A percentile compares a stretch with the other conserved stretches of the same genome.
Evolutionary conservation across 1,140 invertebrate genomes (phyloP).

Genomic region (Drosophila nigrodunni): DNA sequence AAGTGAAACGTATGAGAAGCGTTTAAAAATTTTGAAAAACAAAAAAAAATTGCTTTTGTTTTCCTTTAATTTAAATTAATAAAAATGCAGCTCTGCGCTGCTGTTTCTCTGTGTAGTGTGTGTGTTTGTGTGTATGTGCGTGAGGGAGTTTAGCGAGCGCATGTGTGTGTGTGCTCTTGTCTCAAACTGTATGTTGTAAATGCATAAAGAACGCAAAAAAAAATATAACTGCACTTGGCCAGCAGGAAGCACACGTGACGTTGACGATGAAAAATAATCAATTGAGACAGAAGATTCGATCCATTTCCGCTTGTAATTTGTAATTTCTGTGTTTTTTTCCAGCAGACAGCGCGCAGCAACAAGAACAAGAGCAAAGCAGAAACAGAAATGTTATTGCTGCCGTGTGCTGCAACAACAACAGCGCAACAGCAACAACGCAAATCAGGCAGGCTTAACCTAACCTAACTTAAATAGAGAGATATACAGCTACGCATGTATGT

Average conservation of each 20-base stretch:
- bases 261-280: constrained; percentile 20
- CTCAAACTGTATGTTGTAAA: constrained; percentile 35
- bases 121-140: constrained; percentile 11
- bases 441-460: constrained; percentile 45
- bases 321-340: constrained; percentile 46
- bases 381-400: constrained; percentile 17
- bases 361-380: constrained; percentile 10
- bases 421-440: constrained; percentile 26
- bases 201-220: background rate
- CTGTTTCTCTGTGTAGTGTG: constrained; percentile 10
- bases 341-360: constrained; percentile 32
- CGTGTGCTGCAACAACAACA: constrained; percentile 25
- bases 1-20: constrained; percentile 75
- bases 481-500: constrained; percentile 36
- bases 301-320: constrained; percentile 43
- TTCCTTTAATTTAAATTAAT: constrained; percentile 56
- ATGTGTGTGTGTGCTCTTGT: constrained; percentile 12
- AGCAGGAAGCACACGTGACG: constrained; percentile 24
- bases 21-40: constrained; percentile 75
- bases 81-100: constrained; percentile 15
- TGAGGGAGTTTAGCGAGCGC: background rate
- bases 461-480: constrained; percentile 3
- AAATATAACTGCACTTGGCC: constrained; percentile 18
- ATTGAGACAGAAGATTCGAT: constrained; percentile 31
- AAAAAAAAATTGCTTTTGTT: constrained; percentile 56